Evolutionary conservation across 2,888 invertebrate species (phyloP).

Genomic region (Eupithecia dodoneata): DNA sequence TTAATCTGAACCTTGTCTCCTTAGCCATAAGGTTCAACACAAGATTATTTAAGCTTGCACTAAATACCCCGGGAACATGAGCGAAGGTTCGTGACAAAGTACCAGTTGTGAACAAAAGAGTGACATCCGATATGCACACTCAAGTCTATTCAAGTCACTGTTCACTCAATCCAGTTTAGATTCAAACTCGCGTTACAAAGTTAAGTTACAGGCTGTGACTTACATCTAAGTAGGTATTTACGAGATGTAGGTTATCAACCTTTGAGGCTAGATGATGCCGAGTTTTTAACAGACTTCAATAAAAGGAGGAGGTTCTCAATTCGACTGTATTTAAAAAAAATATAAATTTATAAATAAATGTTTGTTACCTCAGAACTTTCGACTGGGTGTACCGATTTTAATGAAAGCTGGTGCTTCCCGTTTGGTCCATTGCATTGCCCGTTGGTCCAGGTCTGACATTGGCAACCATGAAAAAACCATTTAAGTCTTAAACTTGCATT

Average conservation of each 20-base stretch:
- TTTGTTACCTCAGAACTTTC: no score
- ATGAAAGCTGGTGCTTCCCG: no score
- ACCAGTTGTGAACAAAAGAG: constrained; percentile 68
- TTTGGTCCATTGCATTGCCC: no score
- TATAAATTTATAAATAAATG: no score
- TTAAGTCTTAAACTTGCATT: no score
- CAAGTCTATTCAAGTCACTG: constrained; percentile 19
- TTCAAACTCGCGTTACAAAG: background rate
- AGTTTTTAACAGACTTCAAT: no score
- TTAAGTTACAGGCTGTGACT: background rate
- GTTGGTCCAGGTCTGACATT: no score
- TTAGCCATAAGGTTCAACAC: background rate
- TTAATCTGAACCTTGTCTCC: background rate
- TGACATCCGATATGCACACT: constrained; percentile 64
- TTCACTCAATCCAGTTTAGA: constrained; percentile 16
- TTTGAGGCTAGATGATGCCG: background rate
- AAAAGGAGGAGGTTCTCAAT: no score
- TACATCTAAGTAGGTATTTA: background rate
- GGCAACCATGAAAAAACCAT: no score
- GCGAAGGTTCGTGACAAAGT: constrained; percentile 60
- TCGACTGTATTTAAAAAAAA: no score
- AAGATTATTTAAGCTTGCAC: background rate
- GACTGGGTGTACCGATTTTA: no score
- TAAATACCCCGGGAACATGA: constrained; percentile 37
- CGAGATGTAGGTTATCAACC: background rate